Conservation (phyloP, 2,113 vertebrate species). For the Anarrhichthys ocellatus region DNA sequence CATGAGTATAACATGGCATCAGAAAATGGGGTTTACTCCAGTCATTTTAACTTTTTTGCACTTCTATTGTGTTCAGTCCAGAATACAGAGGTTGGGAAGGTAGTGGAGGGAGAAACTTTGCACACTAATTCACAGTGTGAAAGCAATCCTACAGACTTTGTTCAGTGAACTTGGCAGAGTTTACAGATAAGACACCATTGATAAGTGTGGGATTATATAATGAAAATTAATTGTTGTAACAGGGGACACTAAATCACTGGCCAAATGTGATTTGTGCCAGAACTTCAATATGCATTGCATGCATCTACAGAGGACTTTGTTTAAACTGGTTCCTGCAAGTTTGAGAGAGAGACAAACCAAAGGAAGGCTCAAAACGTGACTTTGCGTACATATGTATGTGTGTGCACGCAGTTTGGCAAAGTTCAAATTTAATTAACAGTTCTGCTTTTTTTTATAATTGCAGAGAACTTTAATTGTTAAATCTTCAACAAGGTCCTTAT, state of each 20-base stretch:
- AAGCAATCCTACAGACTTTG: not conserved
- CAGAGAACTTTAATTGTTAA: too few relatives aligned
- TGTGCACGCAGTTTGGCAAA: too few relatives aligned
- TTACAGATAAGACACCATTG: not conserved
- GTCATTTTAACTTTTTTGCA: too few relatives aligned
- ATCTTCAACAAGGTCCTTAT: too few relatives aligned
- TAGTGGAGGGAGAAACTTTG: not conserved
- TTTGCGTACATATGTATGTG: not conserved
- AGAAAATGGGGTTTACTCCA: not conserved
- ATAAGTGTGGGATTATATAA: not conserved
- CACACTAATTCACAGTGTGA: not conserved
- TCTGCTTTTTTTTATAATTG: too few relatives aligned
- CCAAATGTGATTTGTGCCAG: not conserved
- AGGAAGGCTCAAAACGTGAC: not conserved
- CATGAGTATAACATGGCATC: not conserved
- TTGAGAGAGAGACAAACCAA: not conserved
- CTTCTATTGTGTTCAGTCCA: too few relatives aligned
- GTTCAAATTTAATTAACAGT: too few relatives aligned
- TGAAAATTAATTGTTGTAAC: not conserved
- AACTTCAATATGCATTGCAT: not conserved
- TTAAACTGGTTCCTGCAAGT: too few relatives aligned
- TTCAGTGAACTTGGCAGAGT: not conserved
- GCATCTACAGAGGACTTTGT: not conserved
- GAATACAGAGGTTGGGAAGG: not conserved
- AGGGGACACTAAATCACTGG: not conserved